Base-by-base conservation (phyloP, 1,140 invertebrate species). In the Aphaenogaster rudis region DNA sequence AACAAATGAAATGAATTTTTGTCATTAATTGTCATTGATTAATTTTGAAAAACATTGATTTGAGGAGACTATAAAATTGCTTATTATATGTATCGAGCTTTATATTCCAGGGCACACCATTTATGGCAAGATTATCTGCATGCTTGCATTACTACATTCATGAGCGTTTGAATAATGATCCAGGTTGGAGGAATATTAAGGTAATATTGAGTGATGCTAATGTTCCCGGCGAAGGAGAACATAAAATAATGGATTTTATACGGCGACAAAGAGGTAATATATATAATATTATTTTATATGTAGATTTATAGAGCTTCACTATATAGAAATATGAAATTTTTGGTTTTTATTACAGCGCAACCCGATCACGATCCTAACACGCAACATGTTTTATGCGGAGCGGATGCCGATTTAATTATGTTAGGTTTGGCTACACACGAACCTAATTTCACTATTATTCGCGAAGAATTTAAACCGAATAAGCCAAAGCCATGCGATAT, bases 241-340 rank as follows among this genome's bases (percentile, higher is more conserved):
- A 99, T 93, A 99, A 99, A 96, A 99, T 99, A 91, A 99, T 99
- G 99, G 99, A 99, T 95, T 99, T 97, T 94, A 99, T 99, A 89
- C 96, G 99, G n/a, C 97, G 97, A 92, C 99, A 99, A 96, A 97
- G 99, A 96, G 97, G 97, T 97, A 93, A 86, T 64, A 0, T 36
- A 59, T 50, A 21, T 21, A 3, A 50, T 17, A 33, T 54, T 50
- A 39, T 36, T 17, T 36, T 42, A 61, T 6, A 7, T n/a, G 28
- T 64, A 13, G 0, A 8, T 72, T 21, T 52, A 50, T 50, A 48
- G 17, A 61, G n/a, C 48, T 82, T 42, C 5, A 71, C 33, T 84
- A 33, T 28, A 28, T 28, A 28, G n/a, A 67, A 39, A 87, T 42
- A 86, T 76, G 3, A 39, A 81, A 79, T 50, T 88, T 77, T 88